phyloP scores from a whole-genome alignment of 2,888 invertebrate species.

The Drosophila crucigera region DNA sequence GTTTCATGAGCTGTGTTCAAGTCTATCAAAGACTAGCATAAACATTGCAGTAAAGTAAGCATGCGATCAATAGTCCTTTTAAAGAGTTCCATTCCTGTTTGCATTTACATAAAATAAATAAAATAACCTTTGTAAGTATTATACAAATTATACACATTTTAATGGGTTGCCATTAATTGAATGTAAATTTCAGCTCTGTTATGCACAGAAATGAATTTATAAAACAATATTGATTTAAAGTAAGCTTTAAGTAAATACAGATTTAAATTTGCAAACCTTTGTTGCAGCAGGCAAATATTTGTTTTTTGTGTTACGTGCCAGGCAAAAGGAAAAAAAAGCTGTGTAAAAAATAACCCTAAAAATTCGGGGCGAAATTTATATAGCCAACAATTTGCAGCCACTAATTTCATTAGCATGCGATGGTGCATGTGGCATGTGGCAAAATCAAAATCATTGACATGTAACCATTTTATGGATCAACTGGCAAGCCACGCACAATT shows the following conservation, averaged over 20 bases:
- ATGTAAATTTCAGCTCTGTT: not conserved
- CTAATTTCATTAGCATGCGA: slow-evolving; percentile 40
- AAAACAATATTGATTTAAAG: slow-evolving; percentile 14
- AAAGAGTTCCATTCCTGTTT: not conserved
- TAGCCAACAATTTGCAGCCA: slow-evolving; percentile 12
- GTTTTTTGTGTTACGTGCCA: not conserved
- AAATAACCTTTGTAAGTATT: not conserved
- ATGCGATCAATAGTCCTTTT: not conserved
- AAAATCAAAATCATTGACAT: slow-evolving; percentile 63
- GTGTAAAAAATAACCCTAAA: not conserved
- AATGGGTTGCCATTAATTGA: slow-evolving; percentile 25
- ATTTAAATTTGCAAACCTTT: slow-evolving; percentile 6
- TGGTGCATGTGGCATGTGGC: slow-evolving; percentile 13
- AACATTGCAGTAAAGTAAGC: not conserved
- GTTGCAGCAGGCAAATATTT: not conserved
- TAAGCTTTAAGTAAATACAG: slow-evolving; percentile 28
- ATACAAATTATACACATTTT: not conserved
- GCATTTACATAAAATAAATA: not conserved
- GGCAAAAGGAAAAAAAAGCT: too few species aligned
- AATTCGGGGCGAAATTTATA: slow-evolving; percentile 16
- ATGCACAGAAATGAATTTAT: not conserved
- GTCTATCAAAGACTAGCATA: not conserved
- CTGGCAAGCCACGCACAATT: slow-evolving; percentile 32
- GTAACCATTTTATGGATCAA: slow-evolving; percentile 74
- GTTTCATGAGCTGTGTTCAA: not conserved